Evolutionary conservation across 2,797 vertebrate species (phyloP).

Genomic region (Pristis pectinata): DNA sequence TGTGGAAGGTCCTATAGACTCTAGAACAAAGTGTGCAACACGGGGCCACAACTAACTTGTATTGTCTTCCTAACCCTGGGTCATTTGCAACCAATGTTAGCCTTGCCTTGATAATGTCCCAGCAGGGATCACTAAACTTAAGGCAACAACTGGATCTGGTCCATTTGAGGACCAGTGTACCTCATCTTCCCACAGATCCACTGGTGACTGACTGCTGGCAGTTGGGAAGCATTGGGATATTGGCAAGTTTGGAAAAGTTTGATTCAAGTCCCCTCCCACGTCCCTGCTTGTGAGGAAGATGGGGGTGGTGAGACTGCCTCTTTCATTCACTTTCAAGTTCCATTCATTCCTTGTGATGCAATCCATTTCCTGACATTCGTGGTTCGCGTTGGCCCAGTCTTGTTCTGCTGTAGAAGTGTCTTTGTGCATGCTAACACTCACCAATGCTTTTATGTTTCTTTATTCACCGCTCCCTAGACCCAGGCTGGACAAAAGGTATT

Average conservation of each 20-base stretch:
- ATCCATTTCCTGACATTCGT: not conserved
- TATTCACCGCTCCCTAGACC: conserved; percentile 37
- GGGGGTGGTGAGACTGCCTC: not conserved
- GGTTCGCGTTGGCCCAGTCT: not conserved
- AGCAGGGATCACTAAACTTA: not conserved
- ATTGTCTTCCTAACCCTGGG: not conserved
- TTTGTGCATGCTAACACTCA: conserved; percentile 36
- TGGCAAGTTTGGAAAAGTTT: not conserved
- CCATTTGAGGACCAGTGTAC: too few relatives aligned
- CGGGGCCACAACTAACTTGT: too few relatives aligned
- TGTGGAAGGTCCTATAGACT: too few relatives aligned
- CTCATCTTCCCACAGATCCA: not conserved
- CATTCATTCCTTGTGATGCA: not conserved
- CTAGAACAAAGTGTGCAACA: too few relatives aligned
- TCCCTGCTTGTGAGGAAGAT: not conserved
- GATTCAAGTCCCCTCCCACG: not conserved
- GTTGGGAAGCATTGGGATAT: not conserved
- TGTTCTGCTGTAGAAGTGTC: conserved; percentile 10
- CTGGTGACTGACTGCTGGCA: not conserved
- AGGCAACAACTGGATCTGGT: not conserved
- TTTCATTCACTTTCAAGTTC: not conserved
- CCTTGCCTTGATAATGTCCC: not conserved
- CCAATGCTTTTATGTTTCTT: conserved; percentile 36
- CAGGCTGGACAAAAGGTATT: conserved; percentile 35
- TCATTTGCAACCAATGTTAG: not conserved